Base-by-base conservation (phyloP, 2,797 vertebrate genomes). In the Chelon auratus region DNA sequence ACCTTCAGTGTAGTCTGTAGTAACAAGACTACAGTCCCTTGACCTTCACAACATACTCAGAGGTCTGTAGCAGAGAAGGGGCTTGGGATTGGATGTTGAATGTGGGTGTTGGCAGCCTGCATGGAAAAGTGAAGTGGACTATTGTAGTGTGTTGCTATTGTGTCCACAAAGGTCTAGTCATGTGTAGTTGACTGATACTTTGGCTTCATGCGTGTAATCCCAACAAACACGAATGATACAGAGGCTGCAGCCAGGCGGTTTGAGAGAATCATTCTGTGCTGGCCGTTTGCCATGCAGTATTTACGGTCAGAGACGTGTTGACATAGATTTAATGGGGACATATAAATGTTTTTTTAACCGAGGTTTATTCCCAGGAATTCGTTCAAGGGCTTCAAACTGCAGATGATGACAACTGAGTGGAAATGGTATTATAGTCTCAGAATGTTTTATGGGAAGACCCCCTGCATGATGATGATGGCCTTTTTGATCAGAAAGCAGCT, bases 41-140 rank as follows among this genome's bases (percentile, higher is more conserved):
- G 75, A 77, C 74, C 81, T 89, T 76, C 67, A 58, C 10, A 26
- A 47, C 7, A 2, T 30, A 30, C 12, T 50, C 22, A 1, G 65
- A 59, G 63, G 72, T 60, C 82, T 73, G 62, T 9, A 43, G 20
- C 1, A 0, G 14, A 67, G 39, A 17, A 1, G 2, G 3, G 54
- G 77, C 73, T 53, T n/a, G 3, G 36, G 75, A 84, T 90, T 87
- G 87, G 87, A 26, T 65, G 77, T 2, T 60, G 67, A 59, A 45
- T 54, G 18, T 68, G 74, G 63, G 64, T 58, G 84, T 80, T 81
- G 68, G 53, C 66, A 51, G 71, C 33, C 67, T 54, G 36, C 74
- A 78, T 77, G 86, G 72, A 82, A 84, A 59, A 48, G 30, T 53
- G 11, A 74, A 55, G 52, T 18, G 13, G 17, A 9, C 59, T 54